Conservation (phyloP, 2,888 invertebrate species). For the Scaptomyza caliginosa region DNA sequence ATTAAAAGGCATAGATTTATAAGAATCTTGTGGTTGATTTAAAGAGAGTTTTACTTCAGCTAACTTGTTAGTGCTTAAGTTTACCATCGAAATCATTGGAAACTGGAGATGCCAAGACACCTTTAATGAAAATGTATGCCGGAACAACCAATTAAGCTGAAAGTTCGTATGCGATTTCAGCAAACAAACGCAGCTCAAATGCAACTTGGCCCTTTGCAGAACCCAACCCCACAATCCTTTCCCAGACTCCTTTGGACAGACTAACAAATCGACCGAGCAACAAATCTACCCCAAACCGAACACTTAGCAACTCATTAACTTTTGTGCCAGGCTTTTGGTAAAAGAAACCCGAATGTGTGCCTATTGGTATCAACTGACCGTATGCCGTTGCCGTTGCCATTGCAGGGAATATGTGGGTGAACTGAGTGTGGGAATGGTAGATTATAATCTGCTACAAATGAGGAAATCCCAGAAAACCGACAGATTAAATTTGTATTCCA, state of each 20-base stretch:
- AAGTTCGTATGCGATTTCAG: conserved; percentile 7
- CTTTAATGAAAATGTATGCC: not conserved
- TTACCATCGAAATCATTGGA: not conserved
- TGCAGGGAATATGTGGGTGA: not conserved
- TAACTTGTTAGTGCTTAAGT: not conserved
- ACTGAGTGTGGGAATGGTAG: not conserved
- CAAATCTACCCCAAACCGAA: not conserved
- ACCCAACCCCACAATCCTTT: not conserved
- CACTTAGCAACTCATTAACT: conserved; percentile 68
- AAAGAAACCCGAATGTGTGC: conserved; percentile 36
- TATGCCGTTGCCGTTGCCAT: not conserved
- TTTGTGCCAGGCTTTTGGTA: conserved; percentile 28
- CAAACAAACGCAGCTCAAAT: conserved; percentile 2
- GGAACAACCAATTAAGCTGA: conserved; percentile 19
- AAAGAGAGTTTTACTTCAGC: not conserved
- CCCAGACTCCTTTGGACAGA: not conserved
- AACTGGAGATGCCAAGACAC: not conserved
- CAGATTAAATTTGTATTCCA: conserved; percentile 74
- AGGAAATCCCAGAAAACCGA: conserved; percentile 69
- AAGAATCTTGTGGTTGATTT: not conserved
- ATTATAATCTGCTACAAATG: conserved; percentile 72
- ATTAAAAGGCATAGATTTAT: not conserved
- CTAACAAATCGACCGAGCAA: not conserved
- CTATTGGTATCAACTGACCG: conserved; percentile 49
- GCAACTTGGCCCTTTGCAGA: not conserved